Base-by-base conservation (phyloP, 92 coral and sea anemone species). In the Bergia puertoricense region DNA sequence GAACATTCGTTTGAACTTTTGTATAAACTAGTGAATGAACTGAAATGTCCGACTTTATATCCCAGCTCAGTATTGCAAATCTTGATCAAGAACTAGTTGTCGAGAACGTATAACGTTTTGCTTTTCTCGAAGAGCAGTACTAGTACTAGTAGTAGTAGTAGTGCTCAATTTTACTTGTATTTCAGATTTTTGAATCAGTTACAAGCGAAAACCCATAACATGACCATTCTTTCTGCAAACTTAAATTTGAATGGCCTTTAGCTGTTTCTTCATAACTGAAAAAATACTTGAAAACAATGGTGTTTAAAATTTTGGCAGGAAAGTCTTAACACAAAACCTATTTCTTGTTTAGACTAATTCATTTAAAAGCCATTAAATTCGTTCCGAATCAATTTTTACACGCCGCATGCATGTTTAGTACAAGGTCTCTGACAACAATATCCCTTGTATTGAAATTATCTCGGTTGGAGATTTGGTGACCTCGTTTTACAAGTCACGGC, bases 391-490 rank as follows among this genome's bases (percentile, higher is more conserved):
- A 45, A 79, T 50, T 79, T 23, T 79, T 6, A 0, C 48, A 43
- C 82, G 20, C 82, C 38, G 6, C 66, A 50, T 11, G 42, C 82
- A 36, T 45, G 67, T 79, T 79, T n/a, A 6, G 20, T 79, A 79
- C 82, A 79, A 79, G 82, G 15, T 72, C 20, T 45, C 56, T 79
- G 82, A 79, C 59, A 66, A 50, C 41, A 79, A 44, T 48, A 40
- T 50, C 67, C 82, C 59, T 79, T 79, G 48, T 48, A 41, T 50
- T 36, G 65, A 79, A n/a, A 79, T 79, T 79, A 79, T 79, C 82
- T 48, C 82, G 16, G 82, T 8, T 48, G 82, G 82, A 79, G 16
- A 30, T 37, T n/a, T 14, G 6, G 66, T 50, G 65, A 79, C 65
- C 82, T 79, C 82, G 82, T 23, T 79, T 50, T 45, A 6, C 16